Percentiles rank a stretch among this genome's conserved stretches.
Conservation (phyloP, 2,797 vertebrate genomes). For the Martes flavigula region DNA sequence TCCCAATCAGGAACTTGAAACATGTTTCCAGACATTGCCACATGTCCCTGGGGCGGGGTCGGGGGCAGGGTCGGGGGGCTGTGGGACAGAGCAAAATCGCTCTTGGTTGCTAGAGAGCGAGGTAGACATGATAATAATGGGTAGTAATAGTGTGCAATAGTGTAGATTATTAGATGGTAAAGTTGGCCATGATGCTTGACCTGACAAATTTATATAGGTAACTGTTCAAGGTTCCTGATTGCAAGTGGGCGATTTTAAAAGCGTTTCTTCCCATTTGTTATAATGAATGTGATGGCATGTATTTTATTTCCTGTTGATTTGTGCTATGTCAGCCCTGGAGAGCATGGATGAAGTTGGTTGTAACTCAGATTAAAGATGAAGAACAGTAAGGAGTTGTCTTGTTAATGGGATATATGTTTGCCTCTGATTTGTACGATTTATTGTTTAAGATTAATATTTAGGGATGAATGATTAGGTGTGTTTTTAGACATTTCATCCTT, state of each 20-base stretch:
- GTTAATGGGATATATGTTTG: not conserved
- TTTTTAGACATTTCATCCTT: not conserved
- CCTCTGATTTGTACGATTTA: not conserved
- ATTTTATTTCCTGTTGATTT: conserved; percentile 6
- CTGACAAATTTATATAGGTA: not conserved
- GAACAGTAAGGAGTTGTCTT: not conserved
- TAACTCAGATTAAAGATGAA: not conserved
- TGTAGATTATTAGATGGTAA: not conserved
- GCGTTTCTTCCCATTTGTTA: not conserved
- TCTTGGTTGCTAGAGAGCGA: not conserved
- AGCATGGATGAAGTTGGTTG: not conserved
- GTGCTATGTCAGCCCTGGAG: not conserved
- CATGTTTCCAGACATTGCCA: not conserved
- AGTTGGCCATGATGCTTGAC: not conserved
- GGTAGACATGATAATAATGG: not conserved
- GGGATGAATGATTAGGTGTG: not conserved
- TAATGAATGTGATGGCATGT: not conserved
- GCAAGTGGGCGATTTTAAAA: not conserved
- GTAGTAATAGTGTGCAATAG: not conserved
- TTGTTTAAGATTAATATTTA: not conserved
- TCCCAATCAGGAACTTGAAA: not conserved
- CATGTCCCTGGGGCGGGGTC: accelerated
- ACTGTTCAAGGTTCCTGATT: not conserved
- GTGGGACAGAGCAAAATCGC: not conserved
- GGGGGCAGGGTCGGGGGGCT: too few relatives aligned